Conservation (phyloP, 2,113 vertebrate genomes). For the Ramphastos sulfuratus region DNA sequence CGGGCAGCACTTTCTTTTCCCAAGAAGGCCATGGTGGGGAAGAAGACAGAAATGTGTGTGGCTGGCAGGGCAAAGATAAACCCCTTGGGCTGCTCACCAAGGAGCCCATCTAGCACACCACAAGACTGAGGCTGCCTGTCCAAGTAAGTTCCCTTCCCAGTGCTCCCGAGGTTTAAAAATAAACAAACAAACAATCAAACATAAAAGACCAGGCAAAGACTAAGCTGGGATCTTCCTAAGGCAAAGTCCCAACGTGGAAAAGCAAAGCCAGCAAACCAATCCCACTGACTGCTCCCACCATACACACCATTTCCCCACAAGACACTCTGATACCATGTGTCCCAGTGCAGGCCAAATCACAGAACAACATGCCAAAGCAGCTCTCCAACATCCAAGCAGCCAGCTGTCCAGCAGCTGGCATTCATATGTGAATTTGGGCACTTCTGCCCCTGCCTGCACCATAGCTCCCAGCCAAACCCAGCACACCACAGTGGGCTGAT, state of each 20-base stretch:
- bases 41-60: accelerated
- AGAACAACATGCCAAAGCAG: background rate
- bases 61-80: background rate
- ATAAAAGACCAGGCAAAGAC: background rate
- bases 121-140: background rate
- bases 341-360: accelerated
- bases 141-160: background rate
- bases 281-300: background rate
- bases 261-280: background rate
- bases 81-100: background rate
- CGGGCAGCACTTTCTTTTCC: background rate
- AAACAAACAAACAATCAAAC: background rate
- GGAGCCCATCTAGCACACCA: accelerated
- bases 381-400: accelerated
- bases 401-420: background rate
- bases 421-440: accelerated
- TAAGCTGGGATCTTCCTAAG: background rate
- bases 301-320: accelerated
- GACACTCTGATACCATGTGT: background rate
- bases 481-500: accelerated
- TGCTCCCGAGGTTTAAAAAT: background rate
- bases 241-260: background rate
- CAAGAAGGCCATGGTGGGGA: background rate
- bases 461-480: background rate
- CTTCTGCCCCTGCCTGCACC: background rate